phyloP scores from a whole-genome alignment of 2,797 vertebrate species.

The Sebastes minor region DNA sequence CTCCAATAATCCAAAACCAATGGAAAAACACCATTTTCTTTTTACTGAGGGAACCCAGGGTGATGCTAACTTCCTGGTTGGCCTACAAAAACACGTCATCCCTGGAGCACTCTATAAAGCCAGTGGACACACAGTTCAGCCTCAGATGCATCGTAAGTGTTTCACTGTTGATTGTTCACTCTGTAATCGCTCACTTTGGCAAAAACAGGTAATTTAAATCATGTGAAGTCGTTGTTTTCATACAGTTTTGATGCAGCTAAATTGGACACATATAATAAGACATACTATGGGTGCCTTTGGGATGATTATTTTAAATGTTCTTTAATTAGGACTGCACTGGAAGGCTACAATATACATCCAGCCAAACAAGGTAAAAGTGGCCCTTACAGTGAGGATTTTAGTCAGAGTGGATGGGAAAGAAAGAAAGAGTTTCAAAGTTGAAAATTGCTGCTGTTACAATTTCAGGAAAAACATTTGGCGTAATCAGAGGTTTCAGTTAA shows the following conservation, averaged over 20 bases:
- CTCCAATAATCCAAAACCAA: no score
- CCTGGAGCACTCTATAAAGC: not conserved
- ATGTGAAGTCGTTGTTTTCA: not conserved
- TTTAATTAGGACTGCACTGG: not conserved
- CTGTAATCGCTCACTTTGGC: not conserved
- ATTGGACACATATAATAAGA: not conserved
- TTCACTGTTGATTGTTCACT: not conserved
- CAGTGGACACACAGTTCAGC: not conserved
- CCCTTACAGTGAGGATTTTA: not conserved
- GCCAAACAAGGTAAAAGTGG: not conserved
- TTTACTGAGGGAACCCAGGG: no score
- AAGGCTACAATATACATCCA: not conserved
- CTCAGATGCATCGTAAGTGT: not conserved
- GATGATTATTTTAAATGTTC: not conserved
- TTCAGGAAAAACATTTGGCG: not conserved
- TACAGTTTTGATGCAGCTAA: not conserved
- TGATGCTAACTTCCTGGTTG: no score
- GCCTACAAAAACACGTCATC: no score
- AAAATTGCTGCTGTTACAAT: not conserved
- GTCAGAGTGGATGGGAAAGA: not conserved
- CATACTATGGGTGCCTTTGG: not conserved
- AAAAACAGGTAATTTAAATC: not conserved
- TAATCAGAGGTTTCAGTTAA: conserved; percentile 1
- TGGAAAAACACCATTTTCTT: no score
- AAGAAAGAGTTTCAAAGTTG: not conserved